Conservation (phyloP, 2,113 vertebrate species). For the Gobius niger region DNA sequence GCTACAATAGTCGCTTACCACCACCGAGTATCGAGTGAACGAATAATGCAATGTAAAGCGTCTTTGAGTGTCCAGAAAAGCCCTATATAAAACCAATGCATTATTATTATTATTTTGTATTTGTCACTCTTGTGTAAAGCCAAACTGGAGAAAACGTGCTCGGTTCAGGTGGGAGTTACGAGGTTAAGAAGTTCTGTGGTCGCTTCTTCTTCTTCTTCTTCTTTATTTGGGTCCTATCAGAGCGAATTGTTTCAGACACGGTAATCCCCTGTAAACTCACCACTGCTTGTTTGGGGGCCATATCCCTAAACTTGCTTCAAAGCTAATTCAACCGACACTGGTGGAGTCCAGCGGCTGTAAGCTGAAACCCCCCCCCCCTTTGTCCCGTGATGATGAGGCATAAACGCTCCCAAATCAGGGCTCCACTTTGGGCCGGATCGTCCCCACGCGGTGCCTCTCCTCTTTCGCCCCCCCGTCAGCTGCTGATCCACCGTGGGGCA, state of each 20-base stretch:
- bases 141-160: too few relatives aligned
- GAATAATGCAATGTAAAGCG: too few relatives aligned
- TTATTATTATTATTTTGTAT: too few relatives aligned
- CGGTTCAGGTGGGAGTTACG: too few relatives aligned
- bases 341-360: conserved; percentile 53
- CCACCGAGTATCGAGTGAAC: too few relatives aligned
- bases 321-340: conserved; percentile 47
- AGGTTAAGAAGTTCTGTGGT: conserved; percentile 5
- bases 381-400: conserved; percentile 69
- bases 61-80: too few relatives aligned
- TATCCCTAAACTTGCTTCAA: conserved; percentile 63
- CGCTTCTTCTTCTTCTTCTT: conserved; percentile 1
- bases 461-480: conserved; percentile 62
- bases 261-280: conserved; percentile 65
- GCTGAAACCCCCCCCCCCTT: conserved; percentile 41
- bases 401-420: conserved; percentile 65
- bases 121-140: too few relatives aligned
- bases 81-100: too few relatives aligned
- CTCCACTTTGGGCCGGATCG: conserved; percentile 51
- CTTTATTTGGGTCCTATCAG: conserved; percentile 27
- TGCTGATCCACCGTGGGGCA: conserved; percentile 45
- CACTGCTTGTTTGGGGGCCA: conserved; percentile 68
- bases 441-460: conserved; percentile 35
- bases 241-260: conserved; percentile 52
- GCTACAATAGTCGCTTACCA: too few relatives aligned